Evolutionary conservation across 2,113 vertebrate genomes (phyloP).

Genomic region (human): DNA sequence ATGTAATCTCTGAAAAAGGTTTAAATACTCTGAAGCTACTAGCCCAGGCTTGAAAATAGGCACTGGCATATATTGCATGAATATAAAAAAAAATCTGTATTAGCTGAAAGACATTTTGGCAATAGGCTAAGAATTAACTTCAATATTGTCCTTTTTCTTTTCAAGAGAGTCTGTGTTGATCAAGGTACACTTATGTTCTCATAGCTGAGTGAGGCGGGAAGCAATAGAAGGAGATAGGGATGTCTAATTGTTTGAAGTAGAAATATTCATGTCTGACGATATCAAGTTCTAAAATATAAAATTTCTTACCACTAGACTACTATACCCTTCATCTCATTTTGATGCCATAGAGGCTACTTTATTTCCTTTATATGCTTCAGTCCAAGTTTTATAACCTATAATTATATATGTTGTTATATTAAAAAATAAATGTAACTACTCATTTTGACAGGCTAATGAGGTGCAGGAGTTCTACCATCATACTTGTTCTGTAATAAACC

Average conservation of each 20-base stretch:
- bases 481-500: slow-evolving; percentile 62
- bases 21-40: neutral
- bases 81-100: neutral
- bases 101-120: neutral
- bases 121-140: neutral
- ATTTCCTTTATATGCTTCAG: slow-evolving; percentile 67
- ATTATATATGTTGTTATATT: slow-evolving; percentile 68
- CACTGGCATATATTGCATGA: neutral
- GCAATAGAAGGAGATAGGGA: neutral
- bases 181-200: neutral
- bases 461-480: slow-evolving; percentile 28
- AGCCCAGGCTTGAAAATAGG: neutral
- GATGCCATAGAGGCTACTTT: neutral
- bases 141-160: neutral
- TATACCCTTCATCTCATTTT: slow-evolving; percentile 66
- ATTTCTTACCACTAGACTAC: slow-evolving; percentile 25
- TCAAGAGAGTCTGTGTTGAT: neutral
- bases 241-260: neutral
- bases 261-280: slow-evolving; percentile 22
- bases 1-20: neutral
- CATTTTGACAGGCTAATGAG: slow-evolving; percentile 73
- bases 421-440: slow-evolving; percentile 67
- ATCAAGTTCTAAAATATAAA: slow-evolving; percentile 56
- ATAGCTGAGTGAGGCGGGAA: neutral
- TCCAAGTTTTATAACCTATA: slow-evolving; percentile 71